Base-by-base conservation (phyloP, 1,140 invertebrate genomes). In the Atta cephalotes region DNA sequence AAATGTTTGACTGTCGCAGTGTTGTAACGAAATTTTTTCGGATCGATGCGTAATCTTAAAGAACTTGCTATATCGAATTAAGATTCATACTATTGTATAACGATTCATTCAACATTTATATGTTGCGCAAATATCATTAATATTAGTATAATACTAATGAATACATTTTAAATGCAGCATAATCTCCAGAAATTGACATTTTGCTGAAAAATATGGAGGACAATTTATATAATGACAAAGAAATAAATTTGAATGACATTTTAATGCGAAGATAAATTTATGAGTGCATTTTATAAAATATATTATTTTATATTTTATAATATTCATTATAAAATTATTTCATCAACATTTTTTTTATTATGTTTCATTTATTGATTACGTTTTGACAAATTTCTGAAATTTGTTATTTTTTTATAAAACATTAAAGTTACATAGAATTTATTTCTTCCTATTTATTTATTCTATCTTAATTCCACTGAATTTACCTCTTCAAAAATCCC, bases 1-100 rank as follows among this genome's bases (percentile, higher is more conserved):
- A 82, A 82, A 49, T 7, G 35, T 76, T 53, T n/a, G 63, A 35
- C 49, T 35, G 35, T 70, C 78, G 65, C 16, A 70, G 51, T 39
- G 65, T 39, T 1, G 51, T 58, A 31, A 45, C 49, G n/a, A n/a
- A 25, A 9, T 16, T 2, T 10, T 66, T 65, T 65, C 18, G 31
- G 45, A 25, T 58, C 49, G 51, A 7, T 49, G 45, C 49, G 12
- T 53, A 51, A 58, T 6, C 21, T 21, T 71, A 21, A 56, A 14
- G 51, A n/a, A 49, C 1, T 21, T 21, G 21, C 16, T 1, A 6
- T 16, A 35, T 49, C 9, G 0, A 80, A 56, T 68, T 68, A 68
- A 56, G 10, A 35, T 35, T 4, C 10, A 18, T 14, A 56, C 56
- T 49, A 49, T 78, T n/a, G 45, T 12, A 4, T 9, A 4, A 53